Evolutionary conservation across 2,113 vertebrate species (phyloP), one percentile per base, ranked within the genome.

Genomic region (Campylomormyrus numenius): DNA sequence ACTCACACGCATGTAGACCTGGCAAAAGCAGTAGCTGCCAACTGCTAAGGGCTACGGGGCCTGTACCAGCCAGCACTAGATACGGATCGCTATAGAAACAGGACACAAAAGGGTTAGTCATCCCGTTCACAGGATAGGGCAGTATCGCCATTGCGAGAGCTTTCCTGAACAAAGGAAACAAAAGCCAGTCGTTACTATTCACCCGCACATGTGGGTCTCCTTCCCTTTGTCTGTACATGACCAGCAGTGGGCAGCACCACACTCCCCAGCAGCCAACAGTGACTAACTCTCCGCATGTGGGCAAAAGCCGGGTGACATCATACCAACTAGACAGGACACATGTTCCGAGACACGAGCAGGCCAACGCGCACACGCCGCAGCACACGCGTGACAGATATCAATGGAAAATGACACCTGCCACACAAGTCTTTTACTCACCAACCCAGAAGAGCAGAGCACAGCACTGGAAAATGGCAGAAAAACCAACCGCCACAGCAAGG

Each of bases 51-150:
- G 49, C 31, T 77, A 39, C 8, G 15, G 21, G 45, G 45, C 19
- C 42, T 9, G 24, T 70, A 56, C 21, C 53, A 27, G 53, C 80
- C 77, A 21, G 39, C n/a, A 45, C 35, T 39, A 39, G 35, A 27
- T 45, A 42, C 48, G 1, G 11, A 31, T 46, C 35, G 1, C 77
- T 77, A 89, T 88, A 45, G 87, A 45, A 88, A 66, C 87, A 88
- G 31, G 35, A 88, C 35, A 85, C 70, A 89, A 39, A 89, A 85
- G 58, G 52, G 35, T 27, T 52, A 89, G 74, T 35, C 35, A 62
- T 11, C 21, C 50, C 88, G 49, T 88, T 48, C 50, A 53, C 74
- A 85, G 42, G 35, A 84, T 11, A 39, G 88, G 39, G 50, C 35
- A 45, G 17, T 6, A 21, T 45, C 15, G 35, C 15, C 3, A 1